Percentiles rank a stretch among this genome's conserved stretches.
These are phyloP conservation scores for Tragelaphus strepsiceros DNA, from an alignment of 2,113 vertebrate species.

Conservation along the genomic window DNA sequence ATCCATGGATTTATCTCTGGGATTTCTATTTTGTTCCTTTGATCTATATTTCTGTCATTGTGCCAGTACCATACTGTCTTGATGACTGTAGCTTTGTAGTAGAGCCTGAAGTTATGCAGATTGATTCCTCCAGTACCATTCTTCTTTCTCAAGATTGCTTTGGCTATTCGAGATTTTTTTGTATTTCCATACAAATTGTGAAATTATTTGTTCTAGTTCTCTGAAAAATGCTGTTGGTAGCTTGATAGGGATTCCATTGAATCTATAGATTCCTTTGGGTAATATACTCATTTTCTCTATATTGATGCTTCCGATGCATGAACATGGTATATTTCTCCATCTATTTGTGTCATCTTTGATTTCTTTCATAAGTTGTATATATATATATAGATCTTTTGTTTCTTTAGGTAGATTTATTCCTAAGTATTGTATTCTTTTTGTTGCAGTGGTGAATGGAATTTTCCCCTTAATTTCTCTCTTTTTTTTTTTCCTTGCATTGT, in stretches of 20 bases:
- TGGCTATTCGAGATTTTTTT: background rate
- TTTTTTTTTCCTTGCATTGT: too few relatives aligned
- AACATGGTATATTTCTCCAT: background rate
- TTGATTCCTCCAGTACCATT: background rate
- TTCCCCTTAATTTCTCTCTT: too few relatives aligned
- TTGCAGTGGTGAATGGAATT: too few relatives aligned
- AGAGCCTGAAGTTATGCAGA: background rate
- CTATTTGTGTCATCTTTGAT: background rate
- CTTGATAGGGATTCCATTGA: background rate
- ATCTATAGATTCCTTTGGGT: background rate
- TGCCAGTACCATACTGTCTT: background rate
- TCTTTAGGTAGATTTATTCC: background rate
- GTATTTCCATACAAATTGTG: background rate
- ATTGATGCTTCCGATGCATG: background rate
- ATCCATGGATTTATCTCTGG: background rate
- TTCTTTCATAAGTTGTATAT: background rate
- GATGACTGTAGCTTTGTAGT: background rate
- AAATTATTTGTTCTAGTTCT: background rate
- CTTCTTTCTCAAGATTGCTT: background rate
- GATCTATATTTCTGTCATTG: background rate
- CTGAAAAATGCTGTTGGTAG: background rate
- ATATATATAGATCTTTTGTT: background rate
- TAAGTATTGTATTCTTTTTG: too few relatives aligned
- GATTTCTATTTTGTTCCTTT: background rate
- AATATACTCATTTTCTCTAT: background rate